Conservation (phyloP, 2,113 vertebrate genomes). For the Eptatretus burgeri region DNA sequence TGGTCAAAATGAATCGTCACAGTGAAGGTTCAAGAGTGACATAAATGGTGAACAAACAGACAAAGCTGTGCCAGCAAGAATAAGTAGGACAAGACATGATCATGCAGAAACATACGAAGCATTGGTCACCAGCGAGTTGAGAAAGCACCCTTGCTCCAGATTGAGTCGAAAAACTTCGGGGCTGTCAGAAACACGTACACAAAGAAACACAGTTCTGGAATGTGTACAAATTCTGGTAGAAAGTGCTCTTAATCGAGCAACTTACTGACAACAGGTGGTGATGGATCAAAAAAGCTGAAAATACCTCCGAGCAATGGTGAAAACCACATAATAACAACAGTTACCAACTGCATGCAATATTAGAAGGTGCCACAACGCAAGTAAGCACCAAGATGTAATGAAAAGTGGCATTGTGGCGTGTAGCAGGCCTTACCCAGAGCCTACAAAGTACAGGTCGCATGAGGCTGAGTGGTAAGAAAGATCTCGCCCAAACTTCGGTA, state of each 20-base stretch:
- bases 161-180: slow-evolving; percentile 72
- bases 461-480: slow-evolving; percentile 83
- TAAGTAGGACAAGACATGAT: rapidly evolving
- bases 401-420: no score
- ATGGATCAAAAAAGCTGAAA: no score
- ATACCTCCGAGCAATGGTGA: no score
- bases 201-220: neutral
- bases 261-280: no score
- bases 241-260: neutral
- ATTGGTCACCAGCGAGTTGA: slow-evolving; percentile 62
- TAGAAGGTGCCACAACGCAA: no score
- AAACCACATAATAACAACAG: no score
- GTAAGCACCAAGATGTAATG: no score
- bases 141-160: slow-evolving; percentile 67
- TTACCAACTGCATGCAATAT: no score
- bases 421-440: slow-evolving; percentile 32
- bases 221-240: neutral
- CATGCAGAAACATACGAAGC: slow-evolving; percentile 34
- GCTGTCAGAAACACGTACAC: slow-evolving; percentile 17
- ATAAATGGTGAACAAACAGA: no score
- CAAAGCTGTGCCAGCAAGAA: slow-evolving; percentile 7
- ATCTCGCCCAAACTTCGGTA: slow-evolving; percentile 79
- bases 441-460: slow-evolving; percentile 83
- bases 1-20: no score
- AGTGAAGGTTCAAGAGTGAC: no score